Evolutionary conservation across 64 coral and sea anemone species (phyloP).

Genomic region (Orbicella faveolata): DNA sequence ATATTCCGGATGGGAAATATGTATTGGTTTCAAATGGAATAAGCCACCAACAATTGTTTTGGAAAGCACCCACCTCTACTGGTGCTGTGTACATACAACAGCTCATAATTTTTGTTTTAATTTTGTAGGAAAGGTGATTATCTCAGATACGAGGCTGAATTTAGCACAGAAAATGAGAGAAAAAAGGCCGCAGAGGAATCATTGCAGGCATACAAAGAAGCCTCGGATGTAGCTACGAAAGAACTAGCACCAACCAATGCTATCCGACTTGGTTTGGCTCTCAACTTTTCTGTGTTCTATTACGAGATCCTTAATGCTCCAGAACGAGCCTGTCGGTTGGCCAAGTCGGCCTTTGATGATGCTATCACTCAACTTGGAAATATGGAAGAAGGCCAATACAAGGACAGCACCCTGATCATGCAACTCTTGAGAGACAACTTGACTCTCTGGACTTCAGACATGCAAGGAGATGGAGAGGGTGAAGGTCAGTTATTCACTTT

Average conservation of each 20-base stretch:
- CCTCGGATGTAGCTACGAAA: conserved; percentile 11
- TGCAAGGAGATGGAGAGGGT: conserved; percentile 23
- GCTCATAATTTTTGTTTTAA: conserved; percentile 15
- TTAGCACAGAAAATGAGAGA: conserved; percentile 25
- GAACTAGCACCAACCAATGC: conserved; percentile 67
- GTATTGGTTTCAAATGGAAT: too few relatives aligned
- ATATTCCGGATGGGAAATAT: too few relatives aligned
- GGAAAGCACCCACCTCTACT: too few relatives aligned
- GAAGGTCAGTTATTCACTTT: conserved; percentile 20
- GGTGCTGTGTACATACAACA: too few relatives aligned
- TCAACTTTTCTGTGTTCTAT: conserved; percentile 93
- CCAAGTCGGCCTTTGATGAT: conserved; percentile 78
- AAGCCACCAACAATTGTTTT: too few relatives aligned
- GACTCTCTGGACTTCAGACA: conserved; percentile 80
- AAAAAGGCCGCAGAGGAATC: conserved; percentile 42
- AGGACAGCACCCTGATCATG: conserved; percentile 96
- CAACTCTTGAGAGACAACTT: conserved; percentile 94
- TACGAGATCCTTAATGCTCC: conserved; percentile 75
- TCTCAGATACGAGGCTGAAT: conserved; percentile 80
- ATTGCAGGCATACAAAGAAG: conserved; percentile 57
- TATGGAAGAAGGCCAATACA: conserved; percentile 74
- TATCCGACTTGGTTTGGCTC: conserved; percentile 86
- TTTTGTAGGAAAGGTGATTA: conserved; percentile 79
- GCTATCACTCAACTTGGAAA: conserved; percentile 76
- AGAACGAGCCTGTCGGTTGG: conserved; percentile 62